These are phyloP conservation scores for mouse (Mus musculus) DNA, from an alignment of 2,113 vertebrate genomes.

Conservation along the genomic window GRCm39 chr4:131415001-131415500, in stretches of 20 bases:
- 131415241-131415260: too few species aligned
- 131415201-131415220: background rate
- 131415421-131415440: background rate
- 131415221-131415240: background rate
- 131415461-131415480: background rate
- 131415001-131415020: background rate
- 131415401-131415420: background rate
- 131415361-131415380: too few species aligned
- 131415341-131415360: too few species aligned
- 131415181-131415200: constrained; percentile 29
- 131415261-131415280: too few species aligned
- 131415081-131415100: background rate
- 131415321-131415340: too few species aligned
- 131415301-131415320: too few species aligned
- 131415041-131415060: background rate
- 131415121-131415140: background rate
- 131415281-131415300: too few species aligned
- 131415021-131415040: background rate
- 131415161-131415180: constrained; percentile 35
- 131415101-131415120: background rate
- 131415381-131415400: too few species aligned
- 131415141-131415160: background rate
- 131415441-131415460: background rate
- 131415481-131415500: background rate
- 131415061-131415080: background rate